Conservation (phyloP, 2,113 vertebrate genomes). For the Nipponia nippon region DNA sequence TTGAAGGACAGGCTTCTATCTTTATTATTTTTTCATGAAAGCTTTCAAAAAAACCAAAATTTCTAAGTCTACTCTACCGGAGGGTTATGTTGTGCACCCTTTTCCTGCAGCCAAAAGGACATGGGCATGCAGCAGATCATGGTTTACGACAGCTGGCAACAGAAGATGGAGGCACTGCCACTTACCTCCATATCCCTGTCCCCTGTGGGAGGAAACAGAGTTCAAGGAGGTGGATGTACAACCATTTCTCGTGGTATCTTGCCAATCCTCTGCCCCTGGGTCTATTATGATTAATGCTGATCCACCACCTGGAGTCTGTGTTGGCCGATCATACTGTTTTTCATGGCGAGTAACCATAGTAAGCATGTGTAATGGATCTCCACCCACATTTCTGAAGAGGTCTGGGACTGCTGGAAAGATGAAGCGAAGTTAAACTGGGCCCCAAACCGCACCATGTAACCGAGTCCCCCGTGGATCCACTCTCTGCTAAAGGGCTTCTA, state of each 20-base stretch:
- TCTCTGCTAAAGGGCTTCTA: not conserved
- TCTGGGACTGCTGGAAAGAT: not conserved
- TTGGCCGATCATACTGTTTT: not conserved
- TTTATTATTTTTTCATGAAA: not conserved
- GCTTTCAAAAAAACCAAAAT: not conserved
- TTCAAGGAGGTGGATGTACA: not conserved
- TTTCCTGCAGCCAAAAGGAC: not conserved
- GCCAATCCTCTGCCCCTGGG: not conserved
- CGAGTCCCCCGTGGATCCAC: rapidly evolving
- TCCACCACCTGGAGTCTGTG: constrained; percentile 34
- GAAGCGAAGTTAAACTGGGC: not conserved
- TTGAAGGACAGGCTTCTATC: not conserved
- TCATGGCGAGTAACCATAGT: constrained; percentile 27
- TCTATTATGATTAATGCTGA: constrained; percentile 19
- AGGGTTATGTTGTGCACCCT: not conserved
- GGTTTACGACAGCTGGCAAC: not conserved
- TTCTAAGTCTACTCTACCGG: not conserved
- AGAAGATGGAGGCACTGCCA: not conserved
- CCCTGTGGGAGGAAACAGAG: not conserved
- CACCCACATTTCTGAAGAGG: constrained; percentile 16
- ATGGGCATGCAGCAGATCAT: rapidly evolving
- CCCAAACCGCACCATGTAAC: not conserved
- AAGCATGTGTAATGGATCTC: constrained; percentile 37
- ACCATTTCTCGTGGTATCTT: not conserved
- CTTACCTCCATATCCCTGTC: not conserved